Evolutionary conservation across 2,113 vertebrate genomes (phyloP).

Genomic region (Osmerus mordax): DNA sequence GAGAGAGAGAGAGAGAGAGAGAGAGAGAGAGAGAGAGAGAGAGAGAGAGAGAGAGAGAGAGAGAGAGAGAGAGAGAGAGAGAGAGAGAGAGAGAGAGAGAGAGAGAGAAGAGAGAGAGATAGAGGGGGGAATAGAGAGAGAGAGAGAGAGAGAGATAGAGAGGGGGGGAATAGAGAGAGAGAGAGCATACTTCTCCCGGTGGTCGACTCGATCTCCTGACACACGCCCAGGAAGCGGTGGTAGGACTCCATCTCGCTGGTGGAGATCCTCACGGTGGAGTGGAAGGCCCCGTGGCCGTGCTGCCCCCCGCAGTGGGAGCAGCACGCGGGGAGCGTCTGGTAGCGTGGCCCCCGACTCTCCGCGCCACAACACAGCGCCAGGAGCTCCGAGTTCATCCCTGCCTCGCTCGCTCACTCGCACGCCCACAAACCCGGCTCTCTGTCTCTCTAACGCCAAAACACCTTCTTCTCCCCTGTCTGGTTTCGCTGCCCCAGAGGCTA

Average conservation of each 20-base stretch:
- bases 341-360: conserved; percentile 9
- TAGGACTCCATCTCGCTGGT: conserved; percentile 87
- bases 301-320: conserved; percentile 66
- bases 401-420: not conserved
- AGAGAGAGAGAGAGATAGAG: conserved; percentile 33
- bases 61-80: not conserved
- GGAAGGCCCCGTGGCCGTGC: conserved; percentile 60
- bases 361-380: conserved; percentile 25
- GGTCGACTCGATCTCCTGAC: conserved; percentile 67
- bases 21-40: not conserved
- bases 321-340: conserved; percentile 52
- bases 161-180: not conserved
- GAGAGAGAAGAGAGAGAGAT: conserved; percentile 16
- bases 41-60: not conserved
- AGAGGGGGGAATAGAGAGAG: not conserved
- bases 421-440: too few species aligned
- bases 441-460: too few species aligned
- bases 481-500: not conserved
- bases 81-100: not conserved
- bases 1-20: not conserved
- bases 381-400: not conserved
- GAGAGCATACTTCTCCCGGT: conserved; percentile 74
- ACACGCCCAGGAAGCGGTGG: conserved; percentile 76
- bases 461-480: too few species aligned
- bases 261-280: conserved; percentile 78